These are phyloP conservation scores for Mesaphorura yosii DNA, from an alignment of 1,140 invertebrate species.

Conservation along the genomic window DNA sequence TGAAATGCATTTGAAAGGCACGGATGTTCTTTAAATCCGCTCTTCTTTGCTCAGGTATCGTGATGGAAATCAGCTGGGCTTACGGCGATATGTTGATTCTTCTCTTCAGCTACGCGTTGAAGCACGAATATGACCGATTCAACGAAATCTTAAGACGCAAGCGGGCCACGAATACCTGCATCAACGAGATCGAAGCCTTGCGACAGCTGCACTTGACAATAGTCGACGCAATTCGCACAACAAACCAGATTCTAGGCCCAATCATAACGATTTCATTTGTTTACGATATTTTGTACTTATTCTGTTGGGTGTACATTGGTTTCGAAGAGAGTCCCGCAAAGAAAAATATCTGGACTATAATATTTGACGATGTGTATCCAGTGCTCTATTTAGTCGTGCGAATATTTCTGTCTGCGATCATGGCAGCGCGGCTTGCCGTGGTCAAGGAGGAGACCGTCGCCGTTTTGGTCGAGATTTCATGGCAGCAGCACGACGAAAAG, in stretches of 20 bases:
- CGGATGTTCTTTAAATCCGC: neutral
- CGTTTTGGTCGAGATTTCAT: no score
- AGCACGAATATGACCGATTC: conserved; percentile 7
- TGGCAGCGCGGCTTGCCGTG: conserved; percentile 7
- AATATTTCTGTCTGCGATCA: conserved; percentile 9
- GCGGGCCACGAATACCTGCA: neutral
- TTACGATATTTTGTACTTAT: conserved; percentile 19
- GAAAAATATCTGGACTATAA: no score
- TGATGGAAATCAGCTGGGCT: conserved; percentile 16
- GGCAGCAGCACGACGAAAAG: no score
- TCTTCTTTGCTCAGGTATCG: neutral
- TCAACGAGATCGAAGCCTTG: conserved; percentile 5
- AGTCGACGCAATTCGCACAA: no score
- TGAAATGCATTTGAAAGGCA: conserved; percentile 2
- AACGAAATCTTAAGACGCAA: neutral
- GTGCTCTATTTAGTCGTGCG: conserved; percentile 10
- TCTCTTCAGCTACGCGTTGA: conserved; percentile 3
- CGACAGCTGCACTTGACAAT: conserved; percentile 14
- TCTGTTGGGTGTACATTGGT: conserved; percentile 16
- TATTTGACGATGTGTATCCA: conserved; percentile 15
- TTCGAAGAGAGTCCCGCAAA: neutral
- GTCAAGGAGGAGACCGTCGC: neutral
- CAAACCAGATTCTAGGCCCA: conserved; percentile 7
- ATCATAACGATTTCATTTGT: conserved; percentile 12
- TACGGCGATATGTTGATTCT: conserved; percentile 19